Percentiles rank a stretch among this genome's conserved stretches.
phyloP scores from a whole-genome alignment of 2,797 vertebrate genomes.

The Anableps anableps region DNA sequence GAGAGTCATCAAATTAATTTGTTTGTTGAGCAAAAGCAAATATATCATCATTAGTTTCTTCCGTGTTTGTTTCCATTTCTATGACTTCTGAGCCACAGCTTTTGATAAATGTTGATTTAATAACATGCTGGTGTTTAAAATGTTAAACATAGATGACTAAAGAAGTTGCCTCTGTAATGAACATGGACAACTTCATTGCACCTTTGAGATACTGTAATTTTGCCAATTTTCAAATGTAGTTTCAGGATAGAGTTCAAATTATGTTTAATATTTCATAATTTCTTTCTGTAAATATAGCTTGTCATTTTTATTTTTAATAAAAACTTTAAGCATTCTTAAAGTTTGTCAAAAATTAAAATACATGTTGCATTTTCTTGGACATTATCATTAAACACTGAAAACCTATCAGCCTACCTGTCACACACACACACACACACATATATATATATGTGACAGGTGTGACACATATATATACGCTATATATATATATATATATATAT shows the following conservation, averaged over 20 bases:
- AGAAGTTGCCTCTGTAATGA: slow-evolving; percentile 17
- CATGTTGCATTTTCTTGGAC: neutral
- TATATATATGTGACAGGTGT: no score
- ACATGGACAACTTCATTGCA: neutral
- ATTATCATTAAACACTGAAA: neutral
- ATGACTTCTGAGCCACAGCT: neutral
- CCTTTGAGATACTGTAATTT: neutral
- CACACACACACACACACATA: no score
- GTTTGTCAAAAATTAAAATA: slow-evolving; percentile 28
- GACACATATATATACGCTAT: no score
- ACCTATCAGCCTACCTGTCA: neutral
- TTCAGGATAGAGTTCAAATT: neutral
- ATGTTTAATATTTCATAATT: neutral
- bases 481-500: no score
- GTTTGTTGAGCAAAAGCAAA: slow-evolving; percentile 9
- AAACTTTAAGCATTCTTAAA: slow-evolving; percentile 51
- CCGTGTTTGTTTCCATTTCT: slow-evolving; percentile 6
- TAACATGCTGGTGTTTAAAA: neutral
- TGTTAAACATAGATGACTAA: neutral
- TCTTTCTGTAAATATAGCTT: neutral
- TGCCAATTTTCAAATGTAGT: neutral
- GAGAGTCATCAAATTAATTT: slow-evolving; percentile 9
- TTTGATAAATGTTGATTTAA: slow-evolving; percentile 15
- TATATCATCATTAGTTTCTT: neutral
- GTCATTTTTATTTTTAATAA: neutral